phyloP scores from a whole-genome alignment of 2,113 vertebrate species.

The Stegastes partitus region DNA sequence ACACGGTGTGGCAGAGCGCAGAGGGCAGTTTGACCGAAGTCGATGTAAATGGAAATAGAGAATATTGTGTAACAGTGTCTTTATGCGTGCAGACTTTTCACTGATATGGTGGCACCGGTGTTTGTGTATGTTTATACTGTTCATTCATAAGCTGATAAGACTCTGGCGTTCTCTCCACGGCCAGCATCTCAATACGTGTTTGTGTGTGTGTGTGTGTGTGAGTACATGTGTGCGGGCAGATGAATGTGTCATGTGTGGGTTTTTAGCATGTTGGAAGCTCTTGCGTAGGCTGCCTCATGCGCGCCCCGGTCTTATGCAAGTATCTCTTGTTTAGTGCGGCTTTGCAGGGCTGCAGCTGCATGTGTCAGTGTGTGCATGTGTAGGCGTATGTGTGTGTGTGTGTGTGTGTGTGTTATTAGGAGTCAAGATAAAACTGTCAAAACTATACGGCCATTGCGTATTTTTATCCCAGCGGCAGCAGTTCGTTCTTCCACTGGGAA shows the following conservation, averaged over 20 bases:
- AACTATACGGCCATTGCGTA: background rate
- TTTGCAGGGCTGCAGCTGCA: background rate
- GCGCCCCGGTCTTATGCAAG: conserved; percentile 58
- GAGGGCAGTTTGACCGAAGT: conserved; percentile 12
- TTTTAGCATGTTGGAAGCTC: conserved; percentile 59
- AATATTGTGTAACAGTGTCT: background rate
- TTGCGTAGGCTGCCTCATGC: conserved; percentile 61
- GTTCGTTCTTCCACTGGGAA: background rate
- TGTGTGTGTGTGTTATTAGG: background rate
- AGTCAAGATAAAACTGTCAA: conserved; percentile 15
- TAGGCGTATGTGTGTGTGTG: background rate
- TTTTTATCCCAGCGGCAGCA: background rate
- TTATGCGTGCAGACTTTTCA: background rate
- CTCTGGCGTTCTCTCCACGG: background rate
- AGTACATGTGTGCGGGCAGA: conserved; percentile 15
- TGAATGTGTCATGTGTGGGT: conserved; percentile 49
- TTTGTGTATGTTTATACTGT: conserved; percentile 12
- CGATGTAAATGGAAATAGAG: background rate
- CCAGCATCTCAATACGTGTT: conserved; percentile 12
- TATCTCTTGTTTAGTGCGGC: conserved; percentile 23
- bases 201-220: background rate
- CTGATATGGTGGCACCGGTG: background rate
- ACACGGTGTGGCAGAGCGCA: background rate
- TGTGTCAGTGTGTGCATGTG: conserved; percentile 3
- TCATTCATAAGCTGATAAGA: conserved; percentile 30